Base-by-base conservation (phyloP, 2,888 invertebrate species). In the Perizoma affinitatum region DNA sequence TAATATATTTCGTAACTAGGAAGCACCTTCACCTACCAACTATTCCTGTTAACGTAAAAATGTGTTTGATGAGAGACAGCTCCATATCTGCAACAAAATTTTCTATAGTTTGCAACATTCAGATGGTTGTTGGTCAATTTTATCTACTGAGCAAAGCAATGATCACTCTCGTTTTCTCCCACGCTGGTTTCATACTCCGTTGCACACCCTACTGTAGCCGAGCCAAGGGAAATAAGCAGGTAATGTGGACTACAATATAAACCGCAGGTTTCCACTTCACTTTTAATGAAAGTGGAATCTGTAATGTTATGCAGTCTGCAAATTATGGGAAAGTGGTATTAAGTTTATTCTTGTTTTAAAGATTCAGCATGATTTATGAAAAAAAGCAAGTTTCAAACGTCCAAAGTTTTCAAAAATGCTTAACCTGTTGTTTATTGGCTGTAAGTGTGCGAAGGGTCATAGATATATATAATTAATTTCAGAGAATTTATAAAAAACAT, bases 151-250 rank as follows among this genome's bases (percentile, higher is more conserved):
- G 58, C 64, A 56, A 61, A 56, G 58, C 64, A 56, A 49, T 63
- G 48, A 58, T 65, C 78, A 91, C 91, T 90, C 87, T 90, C 88
- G 72, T 72, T 89, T 90, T 89, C 83, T 82, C 82, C 84, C 70
- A 77, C 67, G 66, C 55, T 34, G 53, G 55, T 77, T 86, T 88
- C 86, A 90, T 80, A 80, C 86, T 87, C 76, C 69, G 79, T 58
- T 84, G 88, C 62, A 63, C 88, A 88, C 88, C 88, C 77, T 66
- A 67, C 44, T 10, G 40, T 9, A 42, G 42, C n/a, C 52, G 77
- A 42, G 34, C 54, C 36, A 48, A 48, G 60, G 60, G 60, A 57
- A 58, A 57, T 60, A 60, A 65, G 66, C 65, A 63, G 65, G 58
- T 58, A 62, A 59, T 60, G 59, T 54, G 58, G 54, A 65, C 53